phyloP scores from a whole-genome alignment of 2,113 vertebrate species.

The Caranx melampygus region DNA sequence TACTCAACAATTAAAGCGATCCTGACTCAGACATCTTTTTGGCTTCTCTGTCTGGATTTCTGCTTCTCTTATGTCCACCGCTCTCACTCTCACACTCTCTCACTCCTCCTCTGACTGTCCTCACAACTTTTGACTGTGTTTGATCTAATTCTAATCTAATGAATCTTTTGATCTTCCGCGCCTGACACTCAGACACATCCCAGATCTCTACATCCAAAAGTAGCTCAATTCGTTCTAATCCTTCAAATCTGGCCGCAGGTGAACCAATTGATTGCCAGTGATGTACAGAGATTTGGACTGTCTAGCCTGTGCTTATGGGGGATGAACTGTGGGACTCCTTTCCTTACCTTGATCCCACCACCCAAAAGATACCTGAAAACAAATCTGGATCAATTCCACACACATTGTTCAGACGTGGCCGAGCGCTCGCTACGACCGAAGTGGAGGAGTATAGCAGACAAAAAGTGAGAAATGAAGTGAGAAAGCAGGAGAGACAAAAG shows the following conservation, averaged over 20 bases:
- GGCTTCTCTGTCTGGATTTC: slow-evolving; percentile 40
- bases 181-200: slow-evolving; percentile 63
- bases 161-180: slow-evolving; percentile 70
- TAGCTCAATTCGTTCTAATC: slow-evolving; percentile 66
- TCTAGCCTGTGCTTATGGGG: slow-evolving; percentile 28
- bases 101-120: slow-evolving; percentile 45
- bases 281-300: slow-evolving; percentile 54
- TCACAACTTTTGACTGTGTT: slow-evolving; percentile 65
- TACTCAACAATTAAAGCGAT: slow-evolving; percentile 56
- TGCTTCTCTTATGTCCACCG: slow-evolving; percentile 40
- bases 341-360: slow-evolving; percentile 22
- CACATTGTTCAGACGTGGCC: slow-evolving; percentile 21
- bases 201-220: slow-evolving; percentile 60
- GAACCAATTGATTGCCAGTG: slow-evolving; percentile 51
- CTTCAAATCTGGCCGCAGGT: slow-evolving; percentile 54
- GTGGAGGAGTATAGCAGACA: not conserved
- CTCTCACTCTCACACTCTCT: slow-evolving; percentile 39
- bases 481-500: slow-evolving; percentile 24
- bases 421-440: slow-evolving; percentile 15
- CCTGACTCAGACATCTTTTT: slow-evolving; percentile 43
- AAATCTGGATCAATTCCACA: slow-evolving; percentile 34
- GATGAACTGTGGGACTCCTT: slow-evolving; percentile 50
- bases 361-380: slow-evolving; percentile 12
- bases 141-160: slow-evolving; percentile 73
- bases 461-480: slow-evolving; percentile 27